Evolutionary conservation across 2,113 vertebrate genomes (phyloP).

Genomic region (Ctenomys sociabilis): DNA sequence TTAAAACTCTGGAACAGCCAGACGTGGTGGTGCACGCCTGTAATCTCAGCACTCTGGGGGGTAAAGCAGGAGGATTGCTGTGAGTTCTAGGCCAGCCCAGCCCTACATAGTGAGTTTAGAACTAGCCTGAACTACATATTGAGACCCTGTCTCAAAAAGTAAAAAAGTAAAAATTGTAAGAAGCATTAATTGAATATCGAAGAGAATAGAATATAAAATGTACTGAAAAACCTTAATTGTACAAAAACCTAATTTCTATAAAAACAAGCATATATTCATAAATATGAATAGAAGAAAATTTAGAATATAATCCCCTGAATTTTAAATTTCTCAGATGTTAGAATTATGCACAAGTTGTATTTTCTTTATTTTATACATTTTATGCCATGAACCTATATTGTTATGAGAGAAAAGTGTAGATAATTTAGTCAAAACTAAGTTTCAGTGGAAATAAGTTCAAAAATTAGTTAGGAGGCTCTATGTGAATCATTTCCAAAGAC

Average conservation of each 20-base stretch:
- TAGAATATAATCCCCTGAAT: not conserved
- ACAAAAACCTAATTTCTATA: constrained; percentile 9
- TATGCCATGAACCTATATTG: not conserved
- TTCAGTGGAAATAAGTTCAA: not conserved
- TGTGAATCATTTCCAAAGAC: constrained; percentile 7
- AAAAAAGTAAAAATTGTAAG: not conserved
- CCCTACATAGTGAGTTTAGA: not conserved
- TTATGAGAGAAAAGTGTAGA: constrained; percentile 36
- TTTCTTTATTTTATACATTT: constrained; percentile 17
- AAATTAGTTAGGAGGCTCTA: not conserved
- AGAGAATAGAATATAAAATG: not conserved
- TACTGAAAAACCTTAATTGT: constrained; percentile 7
- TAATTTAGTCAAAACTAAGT: constrained; percentile 34
- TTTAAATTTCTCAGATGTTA: not conserved
- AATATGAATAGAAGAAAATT: constrained; percentile 21
- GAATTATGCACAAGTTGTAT: not conserved
- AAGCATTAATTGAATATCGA: constrained; percentile 5
- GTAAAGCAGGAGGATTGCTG: not conserved
- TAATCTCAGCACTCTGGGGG: not conserved
- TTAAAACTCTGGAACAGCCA: not conserved
- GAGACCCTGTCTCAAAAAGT: not conserved
- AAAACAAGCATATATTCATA: not conserved
- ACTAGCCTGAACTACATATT: not conserved
- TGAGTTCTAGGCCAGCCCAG: not conserved
- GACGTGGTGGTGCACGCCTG: not conserved